These are phyloP conservation scores for Platichthys flesus DNA, from an alignment of 2,113 vertebrate species.

Conservation along the genomic window DNA sequence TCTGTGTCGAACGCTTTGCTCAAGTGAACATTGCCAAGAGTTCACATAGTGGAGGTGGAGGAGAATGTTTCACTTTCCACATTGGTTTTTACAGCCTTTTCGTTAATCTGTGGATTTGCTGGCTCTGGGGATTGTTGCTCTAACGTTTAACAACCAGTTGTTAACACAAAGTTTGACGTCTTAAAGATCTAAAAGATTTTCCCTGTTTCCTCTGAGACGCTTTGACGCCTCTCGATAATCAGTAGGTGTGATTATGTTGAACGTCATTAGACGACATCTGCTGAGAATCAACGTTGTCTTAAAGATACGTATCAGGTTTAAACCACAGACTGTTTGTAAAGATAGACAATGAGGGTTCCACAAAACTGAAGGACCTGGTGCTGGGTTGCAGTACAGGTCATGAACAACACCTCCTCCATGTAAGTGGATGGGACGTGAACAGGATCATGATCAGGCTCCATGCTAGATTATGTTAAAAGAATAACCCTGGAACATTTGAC, in stretches of 20 bases:
- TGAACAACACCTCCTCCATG: neutral
- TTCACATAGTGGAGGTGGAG: slow-evolving; percentile 3
- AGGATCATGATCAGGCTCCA: slow-evolving; percentile 4
- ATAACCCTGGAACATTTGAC: neutral
- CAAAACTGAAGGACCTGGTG: neutral
- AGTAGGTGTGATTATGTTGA: neutral
- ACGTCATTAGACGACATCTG: neutral
- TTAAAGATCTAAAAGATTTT: neutral
- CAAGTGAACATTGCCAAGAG: slow-evolving; percentile 12
- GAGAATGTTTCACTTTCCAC: slow-evolving; percentile 35
- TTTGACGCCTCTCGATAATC: neutral
- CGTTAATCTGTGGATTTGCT: slow-evolving; percentile 2
- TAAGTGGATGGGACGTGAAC: neutral
- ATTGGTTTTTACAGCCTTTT: slow-evolving; percentile 15
- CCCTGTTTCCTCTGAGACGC: neutral
- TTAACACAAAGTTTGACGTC: slow-evolving; percentile 1
- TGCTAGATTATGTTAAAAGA: neutral
- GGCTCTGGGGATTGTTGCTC: slow-evolving; percentile 7
- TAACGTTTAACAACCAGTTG: neutral
- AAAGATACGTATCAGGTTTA: neutral
- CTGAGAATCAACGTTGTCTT: neutral
- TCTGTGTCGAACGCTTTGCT: slow-evolving; percentile 26
- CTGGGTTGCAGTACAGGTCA: neutral
- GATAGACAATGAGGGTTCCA: neutral
- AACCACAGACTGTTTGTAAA: neutral